Percentiles rank a stretch among this genome's conserved stretches.
phyloP scores from a whole-genome alignment of 64 coral and sea anemone species.

The Stichodactyla helianthus region DNA sequence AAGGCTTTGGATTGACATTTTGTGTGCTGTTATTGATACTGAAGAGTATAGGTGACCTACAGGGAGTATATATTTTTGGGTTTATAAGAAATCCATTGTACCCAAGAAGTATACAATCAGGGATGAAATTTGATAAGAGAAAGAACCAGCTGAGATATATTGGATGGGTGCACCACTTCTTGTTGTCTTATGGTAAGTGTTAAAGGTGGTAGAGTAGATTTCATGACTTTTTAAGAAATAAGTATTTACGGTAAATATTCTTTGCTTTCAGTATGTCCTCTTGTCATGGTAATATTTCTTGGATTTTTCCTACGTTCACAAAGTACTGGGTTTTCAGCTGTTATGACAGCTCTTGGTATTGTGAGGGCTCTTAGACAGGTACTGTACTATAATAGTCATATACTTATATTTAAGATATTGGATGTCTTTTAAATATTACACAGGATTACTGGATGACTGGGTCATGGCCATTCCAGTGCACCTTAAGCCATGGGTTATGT shows the following conservation, averaged over 20 bases:
- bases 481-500: too few species aligned
- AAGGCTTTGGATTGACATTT: conserved; percentile 73
- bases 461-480: too few species aligned
- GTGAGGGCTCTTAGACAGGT: conserved; percentile 87
- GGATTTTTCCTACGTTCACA: conserved; percentile 66
- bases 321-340: conserved; percentile 30
- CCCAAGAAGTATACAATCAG: conserved; percentile 59
- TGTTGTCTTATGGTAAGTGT: conserved; percentile 76
- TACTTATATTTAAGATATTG: background rate
- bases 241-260: background rate
- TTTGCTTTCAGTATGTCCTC: conserved; percentile 57
- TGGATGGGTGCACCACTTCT: conserved; percentile 39
- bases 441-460: too few species aligned
- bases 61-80: conserved; percentile 71
- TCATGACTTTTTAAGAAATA: background rate
- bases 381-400: background rate
- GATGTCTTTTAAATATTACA: too few species aligned
- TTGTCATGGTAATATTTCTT: conserved; percentile 72
- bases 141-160: conserved; percentile 41
- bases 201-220: background rate
- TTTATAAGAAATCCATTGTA: conserved; percentile 85
- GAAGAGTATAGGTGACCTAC: conserved; percentile 77
- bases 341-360: conserved; percentile 70
- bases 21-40: conserved; percentile 50
- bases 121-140: conserved; percentile 46